Percentiles rank a stretch among this genome's conserved stretches.
These are phyloP conservation scores for Bilobella aurantiaca DNA, from an alignment of 1,140 invertebrate genomes.

Conservation along the genomic window DNA sequence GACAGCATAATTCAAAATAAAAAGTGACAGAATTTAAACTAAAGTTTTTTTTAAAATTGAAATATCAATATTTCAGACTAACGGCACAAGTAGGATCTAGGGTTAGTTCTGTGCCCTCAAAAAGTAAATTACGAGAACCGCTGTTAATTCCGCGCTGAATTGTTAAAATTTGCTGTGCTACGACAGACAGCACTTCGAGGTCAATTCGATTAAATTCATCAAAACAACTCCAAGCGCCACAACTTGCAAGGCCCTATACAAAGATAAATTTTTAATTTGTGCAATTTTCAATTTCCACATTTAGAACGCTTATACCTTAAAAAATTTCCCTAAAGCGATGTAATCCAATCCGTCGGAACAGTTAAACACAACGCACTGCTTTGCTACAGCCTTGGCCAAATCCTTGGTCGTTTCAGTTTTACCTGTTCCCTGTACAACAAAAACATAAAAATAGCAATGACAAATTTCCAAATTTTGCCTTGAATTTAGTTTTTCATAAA, in stretches of 20 bases:
- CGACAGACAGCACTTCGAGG: conserved; percentile 73
- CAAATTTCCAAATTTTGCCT: too few relatives aligned
- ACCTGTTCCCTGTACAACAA: too few relatives aligned
- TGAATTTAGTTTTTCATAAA: too few relatives aligned
- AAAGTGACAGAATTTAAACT: conserved; percentile 55
- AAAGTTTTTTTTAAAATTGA: background rate
- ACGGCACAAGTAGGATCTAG: conserved; percentile 85
- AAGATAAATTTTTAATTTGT: too few relatives aligned
- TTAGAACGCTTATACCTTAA: too few relatives aligned
- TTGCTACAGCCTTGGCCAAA: conserved; percentile 88
- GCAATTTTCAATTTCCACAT: too few relatives aligned
- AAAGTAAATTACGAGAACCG: conserved; percentile 58
- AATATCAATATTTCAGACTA: background rate
- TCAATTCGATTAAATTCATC: conserved; percentile 79
- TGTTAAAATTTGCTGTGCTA: conserved; percentile 72
- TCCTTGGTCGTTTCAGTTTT: conserved; percentile 96
- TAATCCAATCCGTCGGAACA: conserved; percentile 89
- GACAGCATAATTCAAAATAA: conserved; percentile 54
- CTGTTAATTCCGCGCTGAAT: conserved; percentile 69
- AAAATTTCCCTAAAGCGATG: conserved; percentile 87
- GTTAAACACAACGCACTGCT: conserved; percentile 94
- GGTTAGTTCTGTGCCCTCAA: conserved; percentile 78
- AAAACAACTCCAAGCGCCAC: conserved; percentile 94
- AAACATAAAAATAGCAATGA: too few relatives aligned
- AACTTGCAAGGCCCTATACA: conserved; percentile 71